These are phyloP conservation scores for Andrena flavipes DNA, from an alignment of 2,888 invertebrate species.

Conservation along the genomic window DNA sequence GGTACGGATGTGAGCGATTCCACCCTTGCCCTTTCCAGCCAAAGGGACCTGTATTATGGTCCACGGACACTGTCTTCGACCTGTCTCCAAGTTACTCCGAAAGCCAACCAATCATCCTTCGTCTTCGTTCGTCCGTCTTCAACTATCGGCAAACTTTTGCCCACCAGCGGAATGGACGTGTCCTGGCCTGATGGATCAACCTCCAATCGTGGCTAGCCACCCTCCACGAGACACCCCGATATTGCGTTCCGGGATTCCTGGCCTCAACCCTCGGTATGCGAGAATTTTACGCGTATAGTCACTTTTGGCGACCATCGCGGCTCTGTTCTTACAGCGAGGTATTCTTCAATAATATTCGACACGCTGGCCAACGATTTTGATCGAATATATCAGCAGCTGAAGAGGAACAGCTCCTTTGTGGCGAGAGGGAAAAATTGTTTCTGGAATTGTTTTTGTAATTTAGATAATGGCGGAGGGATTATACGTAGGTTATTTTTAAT, in stretches of 20 bases:
- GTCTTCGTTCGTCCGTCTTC: slow-evolving; percentile 57
- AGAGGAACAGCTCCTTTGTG: too few relatives aligned
- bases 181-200: slow-evolving; percentile 66
- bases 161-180: slow-evolving; percentile 49
- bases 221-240: slow-evolving; percentile 53
- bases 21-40: background rate
- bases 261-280: background rate
- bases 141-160: slow-evolving; percentile 68
- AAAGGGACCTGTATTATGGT: slow-evolving; percentile 20
- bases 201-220: slow-evolving; percentile 55
- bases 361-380: too few relatives aligned
- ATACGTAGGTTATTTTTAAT: too few relatives aligned
- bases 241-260: slow-evolving; percentile 51
- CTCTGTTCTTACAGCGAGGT: background rate
- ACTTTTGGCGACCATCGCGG: background rate
- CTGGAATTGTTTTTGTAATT: too few relatives aligned
- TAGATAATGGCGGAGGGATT: too few relatives aligned
- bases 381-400: too few relatives aligned
- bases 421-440: too few relatives aligned
- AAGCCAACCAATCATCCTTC: slow-evolving; percentile 61
- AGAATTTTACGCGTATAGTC: slow-evolving; percentile 6
- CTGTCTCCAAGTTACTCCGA: slow-evolving; percentile 41
- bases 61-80: slow-evolving; percentile 45
- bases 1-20: slow-evolving; percentile 58
- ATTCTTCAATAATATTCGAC: background rate